Base-by-base conservation (phyloP, 2,888 invertebrate species). In the Maniola hyperantus region DNA sequence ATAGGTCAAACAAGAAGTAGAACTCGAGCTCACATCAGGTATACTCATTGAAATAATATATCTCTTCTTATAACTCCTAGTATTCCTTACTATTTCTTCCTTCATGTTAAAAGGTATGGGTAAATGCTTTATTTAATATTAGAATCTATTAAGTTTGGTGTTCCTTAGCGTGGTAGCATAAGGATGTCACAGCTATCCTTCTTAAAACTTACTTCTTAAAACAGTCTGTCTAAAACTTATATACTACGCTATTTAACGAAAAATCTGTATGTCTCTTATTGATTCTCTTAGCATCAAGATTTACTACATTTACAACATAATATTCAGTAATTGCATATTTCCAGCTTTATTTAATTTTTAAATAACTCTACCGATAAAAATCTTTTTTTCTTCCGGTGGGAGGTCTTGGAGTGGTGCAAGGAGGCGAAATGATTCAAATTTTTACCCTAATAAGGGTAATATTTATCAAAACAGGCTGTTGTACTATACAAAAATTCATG, bases 11-110 rank as follows among this genome's bases (percentile, higher is more conserved):
- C 93, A 72, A 80, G 93, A 83, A 82, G 93, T 83, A 77, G 95
- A 80, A 87, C 93, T 46, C 94, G 95, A 70, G 93, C 95, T 33
- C 93, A 94, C 76, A 94, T 95, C 73, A 94, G 93, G 84, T 92
- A 84, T 57, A 60, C 68, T 65, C n/a, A 36, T n/a, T 42, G 13
- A 8, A 5, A 15, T 42, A 20, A 13, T 13, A 57, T 20, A 13
- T 5, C 39, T 34, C 39, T 55, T 55, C 55, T 57, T 18, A 18
- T 44, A 46, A 18, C 42, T 60, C 46, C 20, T 42, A 57, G 46
- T 33, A 46, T 53, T 15, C 53, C 44, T 62, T 50, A 36, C 36
- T 59, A 18, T 33, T 61, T 34, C 34, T 39, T 61, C 18, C 61
- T 62, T 62, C 62, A n/a, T 53, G 53, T 42, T 54, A 62, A 36